Conservation (phyloP, 30 jellyfish, hydroid and myxozoan species). For the Pelagia noctiluca region DNA sequence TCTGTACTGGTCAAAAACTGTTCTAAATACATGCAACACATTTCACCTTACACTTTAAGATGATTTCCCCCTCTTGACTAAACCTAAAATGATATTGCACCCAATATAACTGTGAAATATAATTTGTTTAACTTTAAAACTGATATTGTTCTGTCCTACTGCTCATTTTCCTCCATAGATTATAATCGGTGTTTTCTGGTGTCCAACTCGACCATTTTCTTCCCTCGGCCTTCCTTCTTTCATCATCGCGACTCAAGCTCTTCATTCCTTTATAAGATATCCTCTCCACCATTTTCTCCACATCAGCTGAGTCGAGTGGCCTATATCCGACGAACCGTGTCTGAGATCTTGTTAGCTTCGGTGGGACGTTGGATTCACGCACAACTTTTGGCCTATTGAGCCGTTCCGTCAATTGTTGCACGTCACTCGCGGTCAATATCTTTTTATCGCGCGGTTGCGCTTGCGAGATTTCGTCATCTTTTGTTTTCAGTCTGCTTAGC, state of each 20-base stretch:
- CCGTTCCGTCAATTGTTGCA: neutral
- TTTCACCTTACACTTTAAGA: no score
- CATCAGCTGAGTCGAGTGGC: neutral
- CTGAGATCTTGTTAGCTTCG: neutral
- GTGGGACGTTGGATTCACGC: neutral
- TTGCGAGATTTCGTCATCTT: neutral
- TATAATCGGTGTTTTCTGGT: neutral
- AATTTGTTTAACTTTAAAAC: no score
- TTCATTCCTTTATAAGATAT: slow-evolving; percentile 1
- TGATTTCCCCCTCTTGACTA: no score
- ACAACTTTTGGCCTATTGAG: neutral
- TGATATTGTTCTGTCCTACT: no score
- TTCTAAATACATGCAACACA: no score
- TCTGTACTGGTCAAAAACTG: no score
- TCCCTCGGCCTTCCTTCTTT: neutral
- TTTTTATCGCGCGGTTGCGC: neutral
- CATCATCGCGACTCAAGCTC: neutral
- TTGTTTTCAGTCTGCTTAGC: slow-evolving; percentile 32
- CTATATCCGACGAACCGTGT: neutral
- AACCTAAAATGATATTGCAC: no score
- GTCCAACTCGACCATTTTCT: slow-evolving; percentile 14
- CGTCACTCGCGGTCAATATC: slow-evolving; percentile 15
- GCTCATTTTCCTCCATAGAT: neutral
- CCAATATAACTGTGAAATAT: no score
- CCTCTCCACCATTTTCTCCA: slow-evolving; percentile 6